A percentile compares a stretch with the other conserved stretches of the same genome.
phyloP scores from a whole-genome alignment of 2,888 invertebrate species.

The Gortyna flavago region DNA sequence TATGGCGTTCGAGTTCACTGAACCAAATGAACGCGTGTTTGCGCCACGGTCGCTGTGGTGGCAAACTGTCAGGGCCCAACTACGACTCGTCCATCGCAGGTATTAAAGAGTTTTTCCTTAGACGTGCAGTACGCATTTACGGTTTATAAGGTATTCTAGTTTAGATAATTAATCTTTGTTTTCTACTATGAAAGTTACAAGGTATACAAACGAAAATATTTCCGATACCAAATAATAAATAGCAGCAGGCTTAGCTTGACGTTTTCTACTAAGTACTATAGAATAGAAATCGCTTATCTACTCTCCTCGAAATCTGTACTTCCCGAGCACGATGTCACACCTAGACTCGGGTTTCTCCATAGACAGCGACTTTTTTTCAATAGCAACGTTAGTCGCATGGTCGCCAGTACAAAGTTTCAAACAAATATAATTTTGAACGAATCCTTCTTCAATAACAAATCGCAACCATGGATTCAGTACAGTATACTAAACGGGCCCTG shows the following conservation, averaged over 20 bases:
- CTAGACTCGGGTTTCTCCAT: no score
- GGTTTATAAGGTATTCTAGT: not conserved
- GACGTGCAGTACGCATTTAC: not conserved
- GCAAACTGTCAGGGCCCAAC: not conserved
- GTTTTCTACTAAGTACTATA: no score
- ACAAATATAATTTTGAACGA: no score
- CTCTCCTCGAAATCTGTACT: no score
- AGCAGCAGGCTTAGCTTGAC: not conserved
- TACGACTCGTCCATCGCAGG: not conserved
- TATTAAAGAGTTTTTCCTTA: not conserved
- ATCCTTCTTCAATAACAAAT: not conserved
- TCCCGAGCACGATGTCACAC: no score
- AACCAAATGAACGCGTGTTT: not conserved
- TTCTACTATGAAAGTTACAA: not conserved
- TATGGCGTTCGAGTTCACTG: not conserved
- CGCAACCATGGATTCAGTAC: not conserved
- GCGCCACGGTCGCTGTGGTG: not conserved
- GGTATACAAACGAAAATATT: not conserved
- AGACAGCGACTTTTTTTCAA: no score
- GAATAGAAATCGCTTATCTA: no score
- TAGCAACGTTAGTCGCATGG: no score
- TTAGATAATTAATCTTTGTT: not conserved
- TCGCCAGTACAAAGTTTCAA: no score
- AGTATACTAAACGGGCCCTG: no score
- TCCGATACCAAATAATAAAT: not conserved